Conservation (phyloP, 2,888 invertebrate genomes). For the Thereva unica region DNA sequence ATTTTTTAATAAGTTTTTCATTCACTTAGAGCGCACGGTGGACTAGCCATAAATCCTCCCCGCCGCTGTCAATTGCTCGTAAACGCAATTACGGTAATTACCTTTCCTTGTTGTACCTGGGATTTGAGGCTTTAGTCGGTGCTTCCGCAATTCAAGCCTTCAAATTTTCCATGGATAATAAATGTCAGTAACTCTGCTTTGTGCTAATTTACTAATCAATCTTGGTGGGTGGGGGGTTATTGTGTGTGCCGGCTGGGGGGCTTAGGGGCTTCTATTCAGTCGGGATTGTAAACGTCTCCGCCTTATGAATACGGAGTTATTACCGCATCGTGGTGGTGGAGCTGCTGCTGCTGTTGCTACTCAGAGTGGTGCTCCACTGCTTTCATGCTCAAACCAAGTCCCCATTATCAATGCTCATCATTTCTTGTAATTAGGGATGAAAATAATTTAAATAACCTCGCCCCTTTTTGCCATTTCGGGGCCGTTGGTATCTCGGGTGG, state of each 20-base stretch:
- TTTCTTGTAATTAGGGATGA: slow-evolving; percentile 25
- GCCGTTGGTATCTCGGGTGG: too few species aligned
- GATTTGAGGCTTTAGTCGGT: neutral
- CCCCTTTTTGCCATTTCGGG: neutral
- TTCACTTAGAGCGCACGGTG: slow-evolving; percentile 1
- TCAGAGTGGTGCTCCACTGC: too few species aligned
- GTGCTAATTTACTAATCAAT: slow-evolving; percentile 26
- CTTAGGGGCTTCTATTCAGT: slow-evolving; percentile 1
- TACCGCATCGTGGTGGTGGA: neutral
- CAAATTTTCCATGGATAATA: slow-evolving; percentile 22
- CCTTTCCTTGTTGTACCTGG: slow-evolving; percentile 22
- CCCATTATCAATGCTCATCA: slow-evolving; percentile 16
- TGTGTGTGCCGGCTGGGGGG: neutral
- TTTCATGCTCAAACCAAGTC: too few species aligned
- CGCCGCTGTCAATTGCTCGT: slow-evolving; percentile 18
- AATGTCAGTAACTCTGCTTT: slow-evolving; percentile 23
- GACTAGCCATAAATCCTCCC: slow-evolving; percentile 15
- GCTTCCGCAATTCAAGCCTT: slow-evolving; percentile 14
- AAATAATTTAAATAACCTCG: slow-evolving; percentile 23
- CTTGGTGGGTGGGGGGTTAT: neutral
- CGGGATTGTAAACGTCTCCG: slow-evolving; percentile 15
- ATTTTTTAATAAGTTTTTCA: slow-evolving; percentile 28
- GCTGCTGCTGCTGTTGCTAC: too few species aligned
- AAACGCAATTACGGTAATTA: slow-evolving; percentile 22
- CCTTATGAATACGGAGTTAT: slow-evolving; percentile 10